Conservation (phyloP, 2,888 invertebrate species). For the Leistus spinibarbis region DNA sequence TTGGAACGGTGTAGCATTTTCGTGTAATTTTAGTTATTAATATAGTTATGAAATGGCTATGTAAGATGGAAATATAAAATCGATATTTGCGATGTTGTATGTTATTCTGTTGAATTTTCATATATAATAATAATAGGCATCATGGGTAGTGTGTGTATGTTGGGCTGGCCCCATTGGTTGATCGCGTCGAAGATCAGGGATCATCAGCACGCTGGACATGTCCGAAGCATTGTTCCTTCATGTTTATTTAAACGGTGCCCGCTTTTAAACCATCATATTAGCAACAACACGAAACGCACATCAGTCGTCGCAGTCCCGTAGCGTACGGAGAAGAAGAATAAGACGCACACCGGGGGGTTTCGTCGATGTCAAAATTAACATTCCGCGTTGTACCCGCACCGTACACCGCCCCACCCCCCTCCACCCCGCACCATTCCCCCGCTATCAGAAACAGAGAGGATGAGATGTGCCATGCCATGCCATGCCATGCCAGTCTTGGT, state of each 20-base stretch:
- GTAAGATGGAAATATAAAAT: not conserved
- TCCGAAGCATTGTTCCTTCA: conserved; percentile 29
- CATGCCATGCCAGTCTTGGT: conserved; percentile 39
- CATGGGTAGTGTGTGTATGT: conserved; percentile 3
- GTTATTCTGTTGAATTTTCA: not conserved
- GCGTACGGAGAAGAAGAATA: conserved; percentile 44
- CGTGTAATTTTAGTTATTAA: too few relatives aligned
- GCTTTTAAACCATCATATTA: conserved; percentile 38
- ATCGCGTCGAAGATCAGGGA: conserved; percentile 2
- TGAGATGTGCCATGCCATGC: conserved; percentile 48
- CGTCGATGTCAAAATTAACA: conserved; percentile 57
- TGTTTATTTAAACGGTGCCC: conserved; percentile 35
- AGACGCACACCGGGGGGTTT: conserved; percentile 45
- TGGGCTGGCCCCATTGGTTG: not conserved
- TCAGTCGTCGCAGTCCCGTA: conserved; percentile 19
- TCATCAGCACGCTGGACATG: conserved; percentile 29
- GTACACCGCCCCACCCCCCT: conserved; percentile 51
- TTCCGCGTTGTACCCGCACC: conserved; percentile 55
- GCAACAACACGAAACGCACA: conserved; percentile 37
- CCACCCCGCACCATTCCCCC: conserved; percentile 46
- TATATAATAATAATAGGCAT: not conserved
- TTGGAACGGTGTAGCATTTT: too few relatives aligned
- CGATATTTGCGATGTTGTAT: not conserved
- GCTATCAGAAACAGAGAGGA: conserved; percentile 47
- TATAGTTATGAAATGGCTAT: too few relatives aligned